Evolutionary conservation across 2,888 invertebrate genomes (phyloP).

Genomic region (Nemotelus nigrinus): DNA sequence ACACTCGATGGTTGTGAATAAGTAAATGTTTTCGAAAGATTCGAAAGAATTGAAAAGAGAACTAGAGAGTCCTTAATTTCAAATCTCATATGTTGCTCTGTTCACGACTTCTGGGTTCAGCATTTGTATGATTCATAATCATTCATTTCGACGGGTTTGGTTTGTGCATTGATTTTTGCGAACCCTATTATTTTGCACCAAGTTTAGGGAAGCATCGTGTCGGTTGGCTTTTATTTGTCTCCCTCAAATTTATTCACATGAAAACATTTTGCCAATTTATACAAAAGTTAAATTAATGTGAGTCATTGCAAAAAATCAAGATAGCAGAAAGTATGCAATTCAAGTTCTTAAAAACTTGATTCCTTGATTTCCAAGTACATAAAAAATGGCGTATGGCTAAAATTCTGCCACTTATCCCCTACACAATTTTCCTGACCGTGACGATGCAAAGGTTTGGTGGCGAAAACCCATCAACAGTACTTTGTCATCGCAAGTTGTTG

Average conservation of each 20-base stretch:
- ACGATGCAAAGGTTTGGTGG: conserved; percentile 10
- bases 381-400: too few relatives aligned
- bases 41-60: conserved; percentile 29
- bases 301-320: too few relatives aligned
- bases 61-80: conserved; percentile 5
- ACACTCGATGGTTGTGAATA: conserved; percentile 27
- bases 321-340: too few relatives aligned
- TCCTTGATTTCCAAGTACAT: too few relatives aligned
- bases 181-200: not conserved
- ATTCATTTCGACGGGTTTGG: not conserved
- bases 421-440: not conserved
- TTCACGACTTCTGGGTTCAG: not conserved
- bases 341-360: too few relatives aligned
- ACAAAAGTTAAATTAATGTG: too few relatives aligned
- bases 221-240: too few relatives aligned
- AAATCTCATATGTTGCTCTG: not conserved
- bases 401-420: too few relatives aligned
- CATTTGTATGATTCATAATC: conserved; percentile 1
- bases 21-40: conserved; percentile 34
- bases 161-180: not conserved
- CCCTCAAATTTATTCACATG: too few relatives aligned
- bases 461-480: conserved; percentile 22
- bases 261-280: too few relatives aligned
- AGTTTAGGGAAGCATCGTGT: not conserved
- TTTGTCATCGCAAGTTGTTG: conserved; percentile 37